Base-by-base conservation (phyloP, 2,113 vertebrate genomes). In the Rhipidura dahli region DNA sequence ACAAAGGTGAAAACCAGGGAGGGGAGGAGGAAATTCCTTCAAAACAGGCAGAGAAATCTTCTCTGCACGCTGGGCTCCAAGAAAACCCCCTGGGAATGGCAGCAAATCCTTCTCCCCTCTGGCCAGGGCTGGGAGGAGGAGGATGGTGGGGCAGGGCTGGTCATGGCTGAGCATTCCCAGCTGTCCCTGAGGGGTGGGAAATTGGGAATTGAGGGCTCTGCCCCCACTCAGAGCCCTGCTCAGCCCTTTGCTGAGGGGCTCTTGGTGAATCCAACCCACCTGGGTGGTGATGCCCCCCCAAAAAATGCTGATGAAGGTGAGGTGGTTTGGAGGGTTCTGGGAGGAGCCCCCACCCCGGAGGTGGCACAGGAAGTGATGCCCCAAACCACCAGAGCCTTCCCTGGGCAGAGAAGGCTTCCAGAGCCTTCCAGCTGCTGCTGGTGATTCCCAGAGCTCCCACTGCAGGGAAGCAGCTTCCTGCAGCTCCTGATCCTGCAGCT, bases 101-200 rank as follows among this genome's bases (percentile, higher is more conserved):
- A n/a, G n/a, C n/a, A n/a, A n/a, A 23, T 1, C 17, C 24, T 54
- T 21, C 4, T 31, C 40, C 11, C 6, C 16, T 57, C 11, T 0
- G 19, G 31, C 13, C 60, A 27, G 33, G 44, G 35, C 39, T 37
- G 31, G 2, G 42, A 9, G n/a, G 20, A 1, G 70, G 27, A 3
- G 1, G 31, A 0, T 14, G 8, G 0, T 0, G 0, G 30, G 59
- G 50, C 14, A 14, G 54, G 31, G 21, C 13, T 39, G 75, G 59
- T 8, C 1, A 0, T 0, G 13, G 53, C 27, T 30, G 70, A 15
- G 39, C 0, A 17, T 4, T 21, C 13, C 33, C n/a, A 3, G 22
- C 15, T 44, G 19, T 6, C 18, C 3, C 17, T 9, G 51, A 44
- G 63, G 35, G 15, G 0, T 31, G 27, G 47, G 23, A 18, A 27